Evolutionary conservation across 2,888 invertebrate species (phyloP).

Genomic region (Argyra leucocephala): DNA sequence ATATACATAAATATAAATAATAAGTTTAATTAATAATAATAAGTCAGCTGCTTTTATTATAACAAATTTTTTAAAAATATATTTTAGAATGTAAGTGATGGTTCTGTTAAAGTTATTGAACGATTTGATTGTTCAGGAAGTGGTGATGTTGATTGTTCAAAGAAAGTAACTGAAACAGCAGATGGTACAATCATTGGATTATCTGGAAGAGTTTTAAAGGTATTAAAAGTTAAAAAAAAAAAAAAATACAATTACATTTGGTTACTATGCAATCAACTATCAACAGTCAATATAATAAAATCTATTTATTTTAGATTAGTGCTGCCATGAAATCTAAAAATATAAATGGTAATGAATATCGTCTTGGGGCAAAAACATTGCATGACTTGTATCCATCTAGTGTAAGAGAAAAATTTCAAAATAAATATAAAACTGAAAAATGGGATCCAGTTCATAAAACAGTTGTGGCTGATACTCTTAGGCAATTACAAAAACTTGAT

Average conservation of each 20-base stretch:
- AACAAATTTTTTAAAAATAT: not conserved
- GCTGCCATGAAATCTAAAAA: constrained; percentile 46
- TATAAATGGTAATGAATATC: constrained; percentile 73
- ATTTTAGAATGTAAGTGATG: constrained; percentile 71
- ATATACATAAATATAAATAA: too few species aligned
- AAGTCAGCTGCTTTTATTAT: constrained; percentile 13
- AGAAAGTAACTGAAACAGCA: constrained; percentile 53
- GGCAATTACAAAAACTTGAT: constrained; percentile 69
- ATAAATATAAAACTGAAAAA: constrained; percentile 65
- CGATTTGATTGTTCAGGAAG: constrained; percentile 92
- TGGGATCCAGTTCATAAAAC: constrained; percentile 81
- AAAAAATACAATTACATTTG: not conserved
- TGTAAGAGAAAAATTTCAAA: constrained; percentile 69
- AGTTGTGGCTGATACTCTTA: constrained; percentile 65
- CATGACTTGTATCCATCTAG: constrained; percentile 79
- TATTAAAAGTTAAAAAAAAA: constrained; percentile 43
- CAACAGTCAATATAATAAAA: too few species aligned
- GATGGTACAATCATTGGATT: constrained; percentile 74
- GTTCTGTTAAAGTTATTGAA: constrained; percentile 86
- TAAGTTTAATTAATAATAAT: too few species aligned
- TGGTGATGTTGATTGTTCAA: constrained; percentile 90
- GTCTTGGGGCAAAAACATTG: constrained; percentile 77
- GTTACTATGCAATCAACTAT: not conserved
- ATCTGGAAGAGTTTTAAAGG: constrained; percentile 80
- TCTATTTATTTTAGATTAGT: constrained; percentile 29